These are phyloP conservation scores for Ploceus nigricollis DNA, from an alignment of 2,113 vertebrate species.

Conservation along the genomic window DNA sequence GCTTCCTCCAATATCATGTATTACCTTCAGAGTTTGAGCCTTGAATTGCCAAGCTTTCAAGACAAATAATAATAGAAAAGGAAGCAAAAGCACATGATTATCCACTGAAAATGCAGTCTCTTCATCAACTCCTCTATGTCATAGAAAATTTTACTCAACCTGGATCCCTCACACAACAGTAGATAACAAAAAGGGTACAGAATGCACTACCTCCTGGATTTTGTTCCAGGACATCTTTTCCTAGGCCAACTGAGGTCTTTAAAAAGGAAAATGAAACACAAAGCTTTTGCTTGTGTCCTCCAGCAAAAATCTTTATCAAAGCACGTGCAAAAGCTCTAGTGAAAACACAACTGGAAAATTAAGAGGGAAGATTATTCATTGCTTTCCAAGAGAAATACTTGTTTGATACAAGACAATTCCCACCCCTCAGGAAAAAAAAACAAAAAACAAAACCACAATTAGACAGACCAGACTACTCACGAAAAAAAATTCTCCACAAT, in stretches of 20 bases:
- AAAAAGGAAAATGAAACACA: neutral
- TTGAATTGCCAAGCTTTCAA: neutral
- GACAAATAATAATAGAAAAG: neutral
- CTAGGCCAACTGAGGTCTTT: neutral
- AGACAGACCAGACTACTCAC: neutral
- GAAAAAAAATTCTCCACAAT: neutral
- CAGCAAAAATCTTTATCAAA: neutral
- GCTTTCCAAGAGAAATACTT: neutral
- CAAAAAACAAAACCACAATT: neutral
- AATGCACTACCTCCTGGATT: neutral
- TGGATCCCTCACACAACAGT: neutral
- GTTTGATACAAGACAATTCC: neutral
- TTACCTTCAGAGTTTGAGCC: neutral
- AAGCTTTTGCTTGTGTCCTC: neutral
- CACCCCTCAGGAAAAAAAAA: neutral
- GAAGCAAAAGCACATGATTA: neutral
- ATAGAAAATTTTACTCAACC: neutral
- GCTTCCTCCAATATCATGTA: neutral
- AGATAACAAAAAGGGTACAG: neutral
- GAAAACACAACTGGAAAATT: neutral
- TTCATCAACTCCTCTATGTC: neutral
- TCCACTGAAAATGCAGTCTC: neutral
- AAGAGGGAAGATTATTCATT: neutral
- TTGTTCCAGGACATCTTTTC: neutral
- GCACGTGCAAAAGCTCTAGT: neutral